Evolutionary conservation across 2,888 invertebrate species (phyloP), one percentile per base, ranked within the genome.

Genomic region (Shargacucullia verbasci): DNA sequence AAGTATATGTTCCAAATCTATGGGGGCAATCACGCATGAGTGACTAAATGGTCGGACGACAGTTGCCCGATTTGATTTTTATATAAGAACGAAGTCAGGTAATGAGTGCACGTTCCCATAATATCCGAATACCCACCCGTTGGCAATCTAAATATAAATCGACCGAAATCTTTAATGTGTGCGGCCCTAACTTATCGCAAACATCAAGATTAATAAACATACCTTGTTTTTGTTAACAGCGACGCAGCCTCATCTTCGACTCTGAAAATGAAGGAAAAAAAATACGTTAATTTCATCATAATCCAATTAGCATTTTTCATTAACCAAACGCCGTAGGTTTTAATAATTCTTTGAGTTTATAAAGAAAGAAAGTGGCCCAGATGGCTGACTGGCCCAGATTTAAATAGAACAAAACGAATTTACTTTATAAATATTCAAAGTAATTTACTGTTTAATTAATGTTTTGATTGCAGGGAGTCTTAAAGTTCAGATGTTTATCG

Each of bases 221-320:
- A 93, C 93, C 89, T 92, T 80, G 86, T 83, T 81, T 92, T 91
- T 54, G 83, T 86, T 52, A 90, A 86, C 46, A 92, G 93, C 50
- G 92, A 92, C 50, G 89, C 81, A 47, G 88, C 87, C 54, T 88
- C 92, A 73, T 92, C 92, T 70, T 93, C 92, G 59, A 90, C 90
- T 85, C 93, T 94, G 91, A 34, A 89, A 89, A 74, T 81, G 83
- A 80, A 45, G 62, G 73, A 72, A 75, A 70, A 73, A 61, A 57
- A 44, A n/a, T 29, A 37, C n/a, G 47, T 68, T 53, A 67, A 52
- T 59, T 64, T 41, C 34, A 69, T 55, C 11, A 64, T 55, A 67
- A 69, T 52, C 54, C 15, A 43, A 46, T 62, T 48, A 64, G 50
- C 39, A 29, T 59, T 48, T 69, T 59, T 69, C 54, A 45, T 59